A percentile compares a stretch with the other conserved stretches of the same genome.
Conservation (phyloP, 2,797 vertebrate species). For the Aphelocoma californica region DNA sequence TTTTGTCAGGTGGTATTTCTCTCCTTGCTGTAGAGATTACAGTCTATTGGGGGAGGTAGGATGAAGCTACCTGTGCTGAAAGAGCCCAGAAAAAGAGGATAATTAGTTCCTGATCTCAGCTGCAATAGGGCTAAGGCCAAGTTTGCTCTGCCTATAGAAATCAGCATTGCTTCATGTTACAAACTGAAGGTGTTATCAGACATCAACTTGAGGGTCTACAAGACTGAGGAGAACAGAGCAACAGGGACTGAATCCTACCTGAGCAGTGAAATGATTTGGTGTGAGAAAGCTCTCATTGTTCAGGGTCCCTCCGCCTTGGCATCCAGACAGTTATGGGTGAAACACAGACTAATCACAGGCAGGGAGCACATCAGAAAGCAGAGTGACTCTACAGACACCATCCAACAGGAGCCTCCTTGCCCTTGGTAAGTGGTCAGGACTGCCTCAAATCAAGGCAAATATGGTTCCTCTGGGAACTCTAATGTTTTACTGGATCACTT, state of each 20-base stretch:
- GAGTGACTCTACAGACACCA: not conserved
- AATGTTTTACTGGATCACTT: conserved; percentile 51
- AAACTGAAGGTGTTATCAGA: not conserved
- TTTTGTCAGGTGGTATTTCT: not conserved
- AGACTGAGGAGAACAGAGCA: not conserved
- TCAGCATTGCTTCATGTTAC: not conserved
- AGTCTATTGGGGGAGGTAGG: not conserved
- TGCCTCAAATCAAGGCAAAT: conserved; percentile 24
- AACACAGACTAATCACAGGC: not conserved
- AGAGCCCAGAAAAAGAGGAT: not conserved
- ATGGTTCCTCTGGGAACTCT: conserved; percentile 23
- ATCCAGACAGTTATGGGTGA: not conserved
- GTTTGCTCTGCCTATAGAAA: not conserved
- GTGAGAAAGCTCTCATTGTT: not conserved
- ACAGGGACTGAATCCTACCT: not conserved
- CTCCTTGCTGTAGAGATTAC: not conserved
- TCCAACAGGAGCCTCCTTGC: not conserved
- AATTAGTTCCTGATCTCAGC: not conserved
- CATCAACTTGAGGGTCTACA: not conserved
- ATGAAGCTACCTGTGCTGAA: not conserved
- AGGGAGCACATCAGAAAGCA: not conserved
- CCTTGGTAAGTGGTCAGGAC: not conserved
- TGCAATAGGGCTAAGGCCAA: not conserved
- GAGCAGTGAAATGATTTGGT: not conserved
- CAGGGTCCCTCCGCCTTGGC: not conserved